Evolutionary conservation across 2,113 vertebrate genomes (phyloP).

Genomic region (Tylochromis polylepis): DNA sequence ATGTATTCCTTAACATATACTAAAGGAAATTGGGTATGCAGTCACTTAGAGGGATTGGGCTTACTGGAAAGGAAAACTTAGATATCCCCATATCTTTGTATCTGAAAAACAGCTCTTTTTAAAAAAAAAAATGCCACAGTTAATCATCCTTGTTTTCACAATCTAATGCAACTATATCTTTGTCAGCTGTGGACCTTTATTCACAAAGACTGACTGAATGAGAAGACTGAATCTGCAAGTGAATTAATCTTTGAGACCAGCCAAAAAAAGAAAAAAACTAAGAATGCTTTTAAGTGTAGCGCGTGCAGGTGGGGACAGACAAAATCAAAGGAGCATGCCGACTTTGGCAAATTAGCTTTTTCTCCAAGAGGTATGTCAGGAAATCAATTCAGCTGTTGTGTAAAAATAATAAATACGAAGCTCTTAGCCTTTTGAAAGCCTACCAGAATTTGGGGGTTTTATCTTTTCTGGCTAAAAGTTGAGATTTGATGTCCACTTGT

Average conservation of each 20-base stretch:
- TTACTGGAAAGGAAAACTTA: background rate
- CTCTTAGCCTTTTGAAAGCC: background rate
- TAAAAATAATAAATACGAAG: background rate
- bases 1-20: background rate
- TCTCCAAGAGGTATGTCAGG: background rate
- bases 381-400: background rate
- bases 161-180: background rate
- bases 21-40: background rate
- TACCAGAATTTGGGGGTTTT: background rate
- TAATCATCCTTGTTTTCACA: background rate
- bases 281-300: background rate
- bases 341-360: background rate
- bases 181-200: background rate
- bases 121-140: background rate
- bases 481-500: background rate
- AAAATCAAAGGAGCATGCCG: background rate
- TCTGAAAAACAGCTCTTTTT: background rate
- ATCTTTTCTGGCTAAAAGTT: background rate
- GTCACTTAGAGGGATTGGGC: background rate
- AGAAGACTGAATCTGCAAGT: background rate
- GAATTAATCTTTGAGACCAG: background rate
- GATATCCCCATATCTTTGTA: background rate
- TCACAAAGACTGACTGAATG: background rate
- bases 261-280: background rate
- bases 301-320: background rate